phyloP scores from a whole-genome alignment of 2,113 vertebrate genomes.

The Grantiella picta region DNA sequence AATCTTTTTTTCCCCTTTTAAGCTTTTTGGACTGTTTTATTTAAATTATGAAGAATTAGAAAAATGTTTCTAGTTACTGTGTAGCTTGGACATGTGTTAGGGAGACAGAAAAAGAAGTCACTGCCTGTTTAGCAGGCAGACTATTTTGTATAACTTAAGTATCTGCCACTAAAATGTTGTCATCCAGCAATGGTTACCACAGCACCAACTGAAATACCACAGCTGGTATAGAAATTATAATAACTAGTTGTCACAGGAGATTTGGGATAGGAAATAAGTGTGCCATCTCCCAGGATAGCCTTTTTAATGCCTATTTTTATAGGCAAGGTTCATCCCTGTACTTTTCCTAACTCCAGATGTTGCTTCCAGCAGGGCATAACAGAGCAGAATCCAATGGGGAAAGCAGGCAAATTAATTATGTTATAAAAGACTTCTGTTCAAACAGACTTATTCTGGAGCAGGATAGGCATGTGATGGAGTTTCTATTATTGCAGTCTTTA shows the following conservation, averaged over 20 bases:
- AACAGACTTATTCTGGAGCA: neutral
- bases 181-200: conserved; percentile 14
- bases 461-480: neutral
- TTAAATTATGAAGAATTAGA: neutral
- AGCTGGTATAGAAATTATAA: neutral
- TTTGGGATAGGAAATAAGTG: neutral
- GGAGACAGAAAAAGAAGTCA: neutral
- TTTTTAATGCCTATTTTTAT: neutral
- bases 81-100: neutral
- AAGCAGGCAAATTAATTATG: neutral
- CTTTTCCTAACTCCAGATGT: neutral
- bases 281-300: neutral
- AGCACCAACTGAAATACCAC: neutral
- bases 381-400: neutral
- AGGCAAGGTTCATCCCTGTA: neutral
- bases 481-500: neutral
- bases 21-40: neutral
- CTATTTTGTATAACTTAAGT: neutral
- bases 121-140: neutral
- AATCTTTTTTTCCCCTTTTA: neutral
- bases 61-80: neutral
- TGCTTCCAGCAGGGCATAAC: neutral
- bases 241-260: neutral
- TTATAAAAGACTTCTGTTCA: neutral
- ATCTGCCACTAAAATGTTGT: neutral